phyloP scores from a whole-genome alignment of 2,888 invertebrate genomes.

The Euproctis similis region DNA sequence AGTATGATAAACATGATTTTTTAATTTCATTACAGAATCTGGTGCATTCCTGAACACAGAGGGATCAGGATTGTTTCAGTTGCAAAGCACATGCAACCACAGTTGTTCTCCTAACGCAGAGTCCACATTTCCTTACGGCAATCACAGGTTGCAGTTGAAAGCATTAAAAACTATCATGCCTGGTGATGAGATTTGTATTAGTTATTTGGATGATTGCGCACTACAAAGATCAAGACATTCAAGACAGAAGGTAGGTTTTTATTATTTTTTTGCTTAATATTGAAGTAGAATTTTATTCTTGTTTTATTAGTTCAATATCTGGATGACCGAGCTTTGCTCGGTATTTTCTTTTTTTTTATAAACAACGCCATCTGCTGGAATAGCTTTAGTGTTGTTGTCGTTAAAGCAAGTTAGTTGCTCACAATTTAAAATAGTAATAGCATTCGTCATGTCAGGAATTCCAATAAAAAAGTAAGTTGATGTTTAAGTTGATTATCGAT shows the following conservation, averaged over 20 bases:
- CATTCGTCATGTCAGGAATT: too few relatives aligned
- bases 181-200: constrained; percentile 92
- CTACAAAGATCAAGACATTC: constrained; percentile 88
- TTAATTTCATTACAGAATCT: constrained; percentile 60
- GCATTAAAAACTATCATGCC: constrained; percentile 82
- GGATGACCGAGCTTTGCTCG: too few relatives aligned
- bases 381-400: too few relatives aligned
- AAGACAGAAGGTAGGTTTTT: constrained; percentile 80
- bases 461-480: too few relatives aligned
- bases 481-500: too few relatives aligned
- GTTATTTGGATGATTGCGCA: constrained; percentile 91
- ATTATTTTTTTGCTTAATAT: neutral
- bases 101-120: constrained; percentile 93
- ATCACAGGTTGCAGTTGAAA: constrained; percentile 83
- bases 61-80: constrained; percentile 89
- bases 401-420: too few relatives aligned
- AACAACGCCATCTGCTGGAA: too few relatives aligned
- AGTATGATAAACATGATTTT: neutral
- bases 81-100: constrained; percentile 95
- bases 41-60: constrained; percentile 93
- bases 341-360: too few relatives aligned
- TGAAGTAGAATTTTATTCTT: neutral
- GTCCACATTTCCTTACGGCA: constrained; percentile 88
- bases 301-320: too few relatives aligned
- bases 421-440: too few relatives aligned